Conservation (phyloP, 1,140 invertebrate genomes). For the Paraescarpia echinospica region DNA sequence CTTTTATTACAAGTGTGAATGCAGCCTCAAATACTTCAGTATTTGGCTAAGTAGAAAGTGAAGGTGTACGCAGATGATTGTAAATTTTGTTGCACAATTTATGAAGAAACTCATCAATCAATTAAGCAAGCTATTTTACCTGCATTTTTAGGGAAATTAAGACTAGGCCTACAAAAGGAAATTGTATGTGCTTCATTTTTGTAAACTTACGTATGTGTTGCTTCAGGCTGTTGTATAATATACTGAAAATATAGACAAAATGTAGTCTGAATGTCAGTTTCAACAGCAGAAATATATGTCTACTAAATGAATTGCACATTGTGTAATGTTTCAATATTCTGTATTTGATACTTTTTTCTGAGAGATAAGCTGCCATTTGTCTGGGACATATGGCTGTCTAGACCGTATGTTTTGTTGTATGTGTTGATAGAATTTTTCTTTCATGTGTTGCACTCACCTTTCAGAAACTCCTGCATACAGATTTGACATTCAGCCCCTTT, state of each 20-base stretch:
- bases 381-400: background rate
- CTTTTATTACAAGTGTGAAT: background rate
- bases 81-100: background rate
- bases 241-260: background rate
- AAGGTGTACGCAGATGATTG: background rate
- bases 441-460: background rate
- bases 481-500: background rate
- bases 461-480: background rate
- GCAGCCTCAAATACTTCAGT: background rate
- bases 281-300: background rate
- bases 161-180: background rate
- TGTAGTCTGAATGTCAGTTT: too few species aligned
- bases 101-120: background rate
- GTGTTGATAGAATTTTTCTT: background rate
- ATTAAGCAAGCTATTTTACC: background rate
- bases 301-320: background rate
- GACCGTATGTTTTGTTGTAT: background rate
- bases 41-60: background rate
- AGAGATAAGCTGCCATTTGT: background rate
- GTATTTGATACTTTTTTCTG: background rate
- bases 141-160: background rate
- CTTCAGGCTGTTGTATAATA: background rate
- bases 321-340: background rate
- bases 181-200: background rate
- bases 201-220: background rate